Percentiles rank a stretch among this genome's conserved stretches.
phyloP scores from a whole-genome alignment of 2,888 invertebrate genomes.

The Tortricodes alternella region DNA sequence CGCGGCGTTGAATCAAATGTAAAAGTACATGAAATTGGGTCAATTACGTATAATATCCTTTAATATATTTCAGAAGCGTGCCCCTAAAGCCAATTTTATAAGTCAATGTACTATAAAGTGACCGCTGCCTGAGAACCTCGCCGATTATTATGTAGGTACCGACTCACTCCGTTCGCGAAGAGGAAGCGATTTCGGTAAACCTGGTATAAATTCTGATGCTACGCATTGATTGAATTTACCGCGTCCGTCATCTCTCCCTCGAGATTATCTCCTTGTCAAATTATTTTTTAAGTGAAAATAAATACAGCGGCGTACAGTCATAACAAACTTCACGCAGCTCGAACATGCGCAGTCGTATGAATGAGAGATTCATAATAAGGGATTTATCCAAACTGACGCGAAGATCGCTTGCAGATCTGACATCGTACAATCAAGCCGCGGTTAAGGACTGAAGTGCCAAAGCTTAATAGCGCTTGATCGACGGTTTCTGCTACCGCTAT shows the following conservation, averaged over 20 bases:
- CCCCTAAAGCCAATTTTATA: conserved; percentile 14
- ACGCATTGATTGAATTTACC: conserved; percentile 32
- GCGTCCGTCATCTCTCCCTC: conserved; percentile 29
- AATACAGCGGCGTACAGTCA: conserved; percentile 18
- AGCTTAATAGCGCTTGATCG: conserved; percentile 66
- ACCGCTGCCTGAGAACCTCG: conserved; percentile 4
- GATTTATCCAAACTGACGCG: conserved; percentile 37
- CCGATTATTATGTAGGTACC: conserved; percentile 17
- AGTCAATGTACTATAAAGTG: neutral
- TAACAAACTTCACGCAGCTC: conserved; percentile 22
- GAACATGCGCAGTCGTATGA: conserved; percentile 7
- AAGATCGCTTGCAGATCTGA: conserved; percentile 18
- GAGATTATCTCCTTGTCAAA: conserved; percentile 31
- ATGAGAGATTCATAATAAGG: conserved; percentile 39
- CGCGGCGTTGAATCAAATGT: neutral
- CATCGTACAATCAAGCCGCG: conserved; percentile 41
- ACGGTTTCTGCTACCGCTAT: conserved; percentile 64
- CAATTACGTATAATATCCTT: conserved; percentile 9
- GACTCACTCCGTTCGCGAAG: conserved; percentile 21
- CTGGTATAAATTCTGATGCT: conserved; percentile 33
- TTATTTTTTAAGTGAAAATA: conserved; percentile 27
- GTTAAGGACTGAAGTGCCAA: conserved; percentile 48
- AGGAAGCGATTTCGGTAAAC: conserved; percentile 33
- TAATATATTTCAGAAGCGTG: conserved; percentile 6
- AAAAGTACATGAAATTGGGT: neutral